Percentiles rank a stretch among this genome's conserved stretches.
Conservation (phyloP, 2,888 invertebrate species). For the Pachydiplax longipennis region DNA sequence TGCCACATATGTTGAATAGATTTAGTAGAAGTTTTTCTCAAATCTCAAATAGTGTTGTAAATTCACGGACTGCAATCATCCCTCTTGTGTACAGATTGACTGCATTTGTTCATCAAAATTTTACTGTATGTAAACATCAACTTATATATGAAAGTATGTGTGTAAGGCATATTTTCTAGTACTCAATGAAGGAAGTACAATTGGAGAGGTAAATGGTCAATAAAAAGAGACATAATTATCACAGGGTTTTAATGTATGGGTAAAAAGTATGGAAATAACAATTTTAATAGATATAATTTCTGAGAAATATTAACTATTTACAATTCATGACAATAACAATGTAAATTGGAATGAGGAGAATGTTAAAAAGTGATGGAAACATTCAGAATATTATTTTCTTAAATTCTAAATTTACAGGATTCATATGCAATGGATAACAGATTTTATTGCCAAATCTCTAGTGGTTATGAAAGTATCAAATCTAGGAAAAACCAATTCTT, state of each 20-base stretch:
- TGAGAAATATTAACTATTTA: slow-evolving; percentile 40
- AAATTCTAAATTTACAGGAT: background rate
- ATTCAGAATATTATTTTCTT: slow-evolving; percentile 25
- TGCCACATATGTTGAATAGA: too few relatives aligned
- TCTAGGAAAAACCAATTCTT: background rate
- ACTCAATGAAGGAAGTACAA: too few relatives aligned
- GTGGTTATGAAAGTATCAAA: slow-evolving; percentile 7
- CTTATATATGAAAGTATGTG: too few relatives aligned
- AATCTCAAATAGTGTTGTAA: too few relatives aligned
- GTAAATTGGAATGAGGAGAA: slow-evolving; percentile 33
- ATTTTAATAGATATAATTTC: slow-evolving; percentile 40
- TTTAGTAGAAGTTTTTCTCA: too few relatives aligned
- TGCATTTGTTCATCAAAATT: too few relatives aligned
- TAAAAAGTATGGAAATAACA: slow-evolving; percentile 45
- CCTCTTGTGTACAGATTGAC: too few relatives aligned
- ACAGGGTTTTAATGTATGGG: slow-evolving; percentile 42
- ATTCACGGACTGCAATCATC: too few relatives aligned
- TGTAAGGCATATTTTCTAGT: too few relatives aligned
- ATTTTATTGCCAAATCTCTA: slow-evolving; percentile 28
- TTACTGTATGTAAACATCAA: too few relatives aligned
- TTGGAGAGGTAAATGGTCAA: background rate
- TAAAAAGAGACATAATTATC: slow-evolving; percentile 30
- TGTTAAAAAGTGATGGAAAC: slow-evolving; percentile 37
- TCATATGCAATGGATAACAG: slow-evolving; percentile 3
- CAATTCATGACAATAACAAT: slow-evolving; percentile 42